Evolutionary conservation across 2,888 invertebrate genomes (phyloP), one percentile per base, ranked within the genome.

Genomic region (Drosophila helvetica): DNA sequence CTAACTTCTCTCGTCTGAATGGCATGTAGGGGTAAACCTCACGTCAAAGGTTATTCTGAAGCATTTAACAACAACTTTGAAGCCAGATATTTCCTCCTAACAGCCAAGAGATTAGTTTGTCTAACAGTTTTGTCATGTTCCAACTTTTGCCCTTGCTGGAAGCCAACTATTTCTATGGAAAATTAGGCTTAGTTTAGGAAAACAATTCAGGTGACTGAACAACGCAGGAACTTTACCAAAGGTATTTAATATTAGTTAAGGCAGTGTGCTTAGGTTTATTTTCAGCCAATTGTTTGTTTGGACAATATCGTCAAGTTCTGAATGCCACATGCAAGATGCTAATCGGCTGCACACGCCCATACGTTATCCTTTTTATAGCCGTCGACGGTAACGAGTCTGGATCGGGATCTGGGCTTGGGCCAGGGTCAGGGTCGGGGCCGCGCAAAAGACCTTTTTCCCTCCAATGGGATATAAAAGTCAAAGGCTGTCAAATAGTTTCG

Each of bases 401-500:
- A 38, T 54, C 45, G n/a, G 18, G 15, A 22, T 53, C 25, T 10
- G 15, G 2, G 22, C 5, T 22, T 56, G 1, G 25, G 22, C 22
- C 22, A 22, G 18, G 10, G 33, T 4, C n/a, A 25, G 5, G 15
- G 50, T 42, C 8, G 63, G 42, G 43, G 22, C 30, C 12, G 17
- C 55, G 68, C 42, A 48, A 19, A 43, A 66, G 70, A 73, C 70
- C 70, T 57, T 57, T 57, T 57, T 48, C 18, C 33, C 43, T 54
- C 48, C 53, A 53, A 74, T 56, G 43, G 46, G 7, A 68, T 67
- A 81, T 78, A 68, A 73, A 59, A 78, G 70, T 71, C 67, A 75
- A 66, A 73, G 67, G 69, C 74, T 74, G 74, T 74, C 66, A 67
- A 82, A 87, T 81, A 81, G 88, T 78, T 81, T 74, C 85, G 74